These are phyloP conservation scores for Antrozous pallidus DNA, from an alignment of 2,797 vertebrate genomes.

Conservation along the genomic window DNA sequence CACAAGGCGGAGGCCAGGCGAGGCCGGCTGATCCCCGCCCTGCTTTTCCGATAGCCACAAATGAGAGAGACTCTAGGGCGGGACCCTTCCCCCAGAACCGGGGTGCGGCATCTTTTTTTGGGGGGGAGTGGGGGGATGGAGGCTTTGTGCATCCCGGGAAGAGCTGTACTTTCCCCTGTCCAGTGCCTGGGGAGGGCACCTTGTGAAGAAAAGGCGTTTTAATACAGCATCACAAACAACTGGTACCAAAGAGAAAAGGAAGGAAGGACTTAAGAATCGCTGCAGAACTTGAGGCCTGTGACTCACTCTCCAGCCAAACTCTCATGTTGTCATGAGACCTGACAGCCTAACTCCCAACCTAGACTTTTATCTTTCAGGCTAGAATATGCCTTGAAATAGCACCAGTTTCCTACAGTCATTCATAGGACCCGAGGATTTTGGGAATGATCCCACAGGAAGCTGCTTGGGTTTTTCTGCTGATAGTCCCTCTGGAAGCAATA, in stretches of 20 bases:
- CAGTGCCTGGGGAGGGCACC: neutral
- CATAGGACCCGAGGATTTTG: neutral
- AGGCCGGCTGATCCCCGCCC: constrained; percentile 79
- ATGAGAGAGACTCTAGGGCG: constrained; percentile 68
- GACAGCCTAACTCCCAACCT: neutral
- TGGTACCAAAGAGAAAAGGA: neutral
- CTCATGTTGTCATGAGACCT: neutral
- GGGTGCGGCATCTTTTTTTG: neutral
- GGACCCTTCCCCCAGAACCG: constrained; percentile 68
- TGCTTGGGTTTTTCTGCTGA: neutral
- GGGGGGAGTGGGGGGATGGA: neutral
- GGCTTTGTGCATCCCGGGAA: neutral
- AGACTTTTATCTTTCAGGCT: neutral
- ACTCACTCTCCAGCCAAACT: neutral
- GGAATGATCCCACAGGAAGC: neutral
- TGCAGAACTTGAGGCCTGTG: neutral
- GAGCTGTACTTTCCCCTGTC: neutral
- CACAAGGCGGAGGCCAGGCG: constrained; percentile 88
- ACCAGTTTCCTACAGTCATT: neutral
- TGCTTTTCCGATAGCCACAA: constrained; percentile 79
- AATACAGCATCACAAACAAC: neutral
- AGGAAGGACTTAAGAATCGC: neutral
- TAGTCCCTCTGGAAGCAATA: neutral
- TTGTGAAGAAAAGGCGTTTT: neutral
- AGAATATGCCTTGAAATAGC: neutral